Evolutionary conservation across 2,888 invertebrate species (phyloP), one percentile per base, ranked within the genome.

Genomic region (Sepiola atlantica): DNA sequence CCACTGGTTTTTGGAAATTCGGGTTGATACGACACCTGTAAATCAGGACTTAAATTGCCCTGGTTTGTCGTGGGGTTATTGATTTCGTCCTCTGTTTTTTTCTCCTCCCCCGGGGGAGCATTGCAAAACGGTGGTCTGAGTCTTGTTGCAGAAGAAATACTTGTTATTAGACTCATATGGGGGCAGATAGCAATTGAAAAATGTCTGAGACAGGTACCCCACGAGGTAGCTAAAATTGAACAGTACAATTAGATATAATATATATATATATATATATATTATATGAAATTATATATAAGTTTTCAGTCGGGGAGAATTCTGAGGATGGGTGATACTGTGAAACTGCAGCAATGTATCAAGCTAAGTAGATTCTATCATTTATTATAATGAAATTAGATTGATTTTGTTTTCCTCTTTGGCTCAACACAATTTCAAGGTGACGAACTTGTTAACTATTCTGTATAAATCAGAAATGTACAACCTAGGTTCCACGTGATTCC

Each of bases 1-100:
- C 92, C 92, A 45, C 92, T 55, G 54, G 54, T 12, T 45, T 92
- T 92, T 16, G 95, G 96, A 95, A 97, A 97, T 45, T 95, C 95
- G 54, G 97, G 97, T 93, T 96, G 96, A 57, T 96, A 96, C 61
- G 95, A 95, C 61, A 96, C 96, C 95, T 96, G 96, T 57, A 97
- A 95, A 95, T 97, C 97, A 35, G 97, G 97, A 95, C 96, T 97
- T 92, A 97, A 95, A 95, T 95, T 96, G 94, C 97, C 97, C 94
- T 96, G 95, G 95, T 96, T 96, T 95, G 96, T 95, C 21, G 93
- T 20, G 20, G 61, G 61, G 32, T n/a, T 61, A 28, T 35, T n/a
- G 20, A 55, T 35, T 55, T 55, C 35, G 35, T 35, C 61, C 61
- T 93, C 55, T 28, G 92, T 32, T 55, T 45, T 92, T 92, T 92